Conservation (phyloP, 2,797 vertebrate species). For the Momotus momota region DNA sequence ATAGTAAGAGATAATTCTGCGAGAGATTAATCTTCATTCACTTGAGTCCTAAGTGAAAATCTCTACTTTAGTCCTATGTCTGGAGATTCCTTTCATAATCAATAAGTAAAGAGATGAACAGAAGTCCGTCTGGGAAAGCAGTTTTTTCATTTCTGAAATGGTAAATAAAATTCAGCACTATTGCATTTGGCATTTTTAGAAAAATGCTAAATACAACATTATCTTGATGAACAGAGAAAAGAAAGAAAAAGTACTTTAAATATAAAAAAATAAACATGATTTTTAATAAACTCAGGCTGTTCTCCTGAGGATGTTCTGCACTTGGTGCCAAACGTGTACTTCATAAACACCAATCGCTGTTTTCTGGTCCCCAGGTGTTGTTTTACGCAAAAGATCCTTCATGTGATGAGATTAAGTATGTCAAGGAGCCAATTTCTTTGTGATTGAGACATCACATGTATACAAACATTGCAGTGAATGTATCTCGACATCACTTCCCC, state of each 20-base stretch:
- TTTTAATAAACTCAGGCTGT: not conserved
- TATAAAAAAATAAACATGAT: not conserved
- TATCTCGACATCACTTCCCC: not conserved
- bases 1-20: not conserved
- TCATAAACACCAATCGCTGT: not conserved
- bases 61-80: not conserved
- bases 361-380: not conserved
- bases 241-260: not conserved
- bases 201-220: not conserved
- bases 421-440: not conserved
- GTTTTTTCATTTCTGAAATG: not conserved
- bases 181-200: not conserved
- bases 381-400: not conserved
- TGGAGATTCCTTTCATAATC: not conserved
- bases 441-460: not conserved
- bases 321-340: accelerated
- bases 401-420: not conserved
- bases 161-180: not conserved
- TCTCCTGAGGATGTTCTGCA: not conserved
- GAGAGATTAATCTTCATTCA: not conserved
- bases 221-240: not conserved
- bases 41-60: not conserved
- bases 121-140: not conserved
- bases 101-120: not conserved
- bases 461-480: not conserved